These are phyloP conservation scores for Hypercompe scribonia DNA, from an alignment of 2,888 invertebrate genomes.

Conservation along the genomic window DNA sequence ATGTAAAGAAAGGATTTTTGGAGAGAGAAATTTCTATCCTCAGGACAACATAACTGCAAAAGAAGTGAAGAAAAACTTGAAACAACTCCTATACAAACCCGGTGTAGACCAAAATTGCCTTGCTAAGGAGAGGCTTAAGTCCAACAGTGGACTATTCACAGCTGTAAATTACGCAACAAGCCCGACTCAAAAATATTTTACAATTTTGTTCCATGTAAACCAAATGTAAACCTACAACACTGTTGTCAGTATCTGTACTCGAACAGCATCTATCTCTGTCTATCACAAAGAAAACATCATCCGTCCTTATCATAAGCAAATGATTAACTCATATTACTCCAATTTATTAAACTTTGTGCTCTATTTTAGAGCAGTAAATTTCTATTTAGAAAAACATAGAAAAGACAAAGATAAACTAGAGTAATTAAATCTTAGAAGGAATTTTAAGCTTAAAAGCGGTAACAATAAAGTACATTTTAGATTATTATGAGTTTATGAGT, in stretches of 20 bases:
- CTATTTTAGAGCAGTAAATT: rapidly evolving
- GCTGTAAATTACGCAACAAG: neutral
- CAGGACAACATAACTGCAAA: too few relatives aligned
- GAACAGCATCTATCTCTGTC: conserved; percentile 33
- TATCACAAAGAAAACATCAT: conserved; percentile 12
- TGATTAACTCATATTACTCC: conserved; percentile 18
- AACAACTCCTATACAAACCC: too few relatives aligned
- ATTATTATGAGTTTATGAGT: conserved; percentile 22
- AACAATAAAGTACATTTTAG: neutral
- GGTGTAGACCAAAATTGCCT: too few relatives aligned
- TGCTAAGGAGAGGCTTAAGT: too few relatives aligned
- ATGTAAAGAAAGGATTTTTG: too few relatives aligned
- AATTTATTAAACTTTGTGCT: conserved; percentile 8
- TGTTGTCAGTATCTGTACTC: conserved; percentile 35
- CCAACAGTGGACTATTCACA: too few relatives aligned
- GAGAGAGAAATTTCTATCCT: too few relatives aligned
- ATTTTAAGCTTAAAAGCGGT: neutral
- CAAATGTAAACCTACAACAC: conserved; percentile 18
- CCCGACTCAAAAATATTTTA: neutral
- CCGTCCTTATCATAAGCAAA: conserved; percentile 23
- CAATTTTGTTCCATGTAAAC: neutral
- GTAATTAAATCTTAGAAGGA: neutral
- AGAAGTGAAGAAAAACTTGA: too few relatives aligned
- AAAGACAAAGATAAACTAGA: conserved; percentile 3
- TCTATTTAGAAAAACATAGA: conserved; percentile 16